Evolutionary conservation across 1,140 invertebrate genomes (phyloP).

Genomic region (Aphelenchoides besseyi): DNA sequence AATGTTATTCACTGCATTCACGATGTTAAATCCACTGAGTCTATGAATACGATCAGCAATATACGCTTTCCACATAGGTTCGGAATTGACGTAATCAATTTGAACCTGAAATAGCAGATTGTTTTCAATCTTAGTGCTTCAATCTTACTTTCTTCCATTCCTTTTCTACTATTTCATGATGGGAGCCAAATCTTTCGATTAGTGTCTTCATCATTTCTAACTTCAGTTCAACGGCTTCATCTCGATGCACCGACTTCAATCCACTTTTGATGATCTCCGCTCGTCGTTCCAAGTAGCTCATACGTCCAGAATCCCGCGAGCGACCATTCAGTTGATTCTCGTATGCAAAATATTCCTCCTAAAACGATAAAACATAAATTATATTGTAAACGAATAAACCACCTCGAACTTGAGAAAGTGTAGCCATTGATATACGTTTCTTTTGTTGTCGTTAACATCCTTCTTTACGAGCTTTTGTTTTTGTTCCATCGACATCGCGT

Average conservation of each 20-base stretch:
- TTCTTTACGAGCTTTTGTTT: not conserved
- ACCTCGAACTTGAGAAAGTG: conserved; percentile 11
- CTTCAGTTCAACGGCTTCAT: not conserved
- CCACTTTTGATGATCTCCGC: conserved; percentile 10
- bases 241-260: not conserved
- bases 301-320: not conserved
- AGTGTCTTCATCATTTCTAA: not conserved
- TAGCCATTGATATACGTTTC: not conserved
- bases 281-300: conserved; percentile 1
- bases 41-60: not conserved
- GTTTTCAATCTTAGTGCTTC: not conserved
- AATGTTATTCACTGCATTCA: not conserved
- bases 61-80: not conserved
- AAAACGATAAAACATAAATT: conserved; percentile 8
- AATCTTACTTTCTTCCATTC: conserved; percentile 1
- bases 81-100: not conserved
- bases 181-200: not conserved
- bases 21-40: not conserved
- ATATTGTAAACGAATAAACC: not conserved
- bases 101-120: not conserved
- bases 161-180: not conserved
- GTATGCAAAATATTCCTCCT: conserved; percentile 9
- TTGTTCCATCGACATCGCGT: not conserved
- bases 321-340: not conserved
- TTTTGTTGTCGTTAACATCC: not conserved